These are phyloP conservation scores for Vulpes vulpes DNA, from an alignment of 2,113 vertebrate species.

Conservation along the genomic window DNA sequence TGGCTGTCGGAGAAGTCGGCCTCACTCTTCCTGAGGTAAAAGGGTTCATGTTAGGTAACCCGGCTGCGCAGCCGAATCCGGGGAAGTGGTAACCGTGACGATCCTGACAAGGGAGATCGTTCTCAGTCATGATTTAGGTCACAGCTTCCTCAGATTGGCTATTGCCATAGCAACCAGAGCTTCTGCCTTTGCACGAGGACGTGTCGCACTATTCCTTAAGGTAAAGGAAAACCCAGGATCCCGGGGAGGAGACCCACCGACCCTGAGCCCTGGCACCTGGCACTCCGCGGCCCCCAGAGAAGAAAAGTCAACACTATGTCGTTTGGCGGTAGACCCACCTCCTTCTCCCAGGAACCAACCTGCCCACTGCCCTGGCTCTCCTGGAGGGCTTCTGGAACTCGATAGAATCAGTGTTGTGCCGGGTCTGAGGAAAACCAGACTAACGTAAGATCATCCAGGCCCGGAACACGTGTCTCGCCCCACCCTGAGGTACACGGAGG, in stretches of 20 bases:
- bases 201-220: slow-evolving; percentile 87
- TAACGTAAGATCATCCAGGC: slow-evolving; percentile 40
- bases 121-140: slow-evolving; percentile 90
- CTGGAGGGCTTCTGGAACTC: slow-evolving; percentile 56
- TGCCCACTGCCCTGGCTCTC: accelerated
- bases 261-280: not conserved
- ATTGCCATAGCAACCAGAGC: slow-evolving; percentile 93
- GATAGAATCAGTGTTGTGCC: slow-evolving; percentile 49
- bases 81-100: slow-evolving; percentile 74
- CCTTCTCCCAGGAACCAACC: slow-evolving; percentile 4
- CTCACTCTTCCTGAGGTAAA: slow-evolving; percentile 67
- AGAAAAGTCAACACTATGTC: not conserved
- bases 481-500: slow-evolving; percentile 63
- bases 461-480: slow-evolving; percentile 65
- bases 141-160: slow-evolving; percentile 90
- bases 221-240: slow-evolving; percentile 83
- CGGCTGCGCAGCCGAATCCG: slow-evolving; percentile 71
- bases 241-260: slow-evolving; percentile 41
- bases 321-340: not conserved
- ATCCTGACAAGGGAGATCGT: slow-evolving; percentile 86
- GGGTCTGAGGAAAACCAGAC: slow-evolving; percentile 61
- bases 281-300: not conserved
- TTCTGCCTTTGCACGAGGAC: slow-evolving; percentile 88
- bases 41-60: slow-evolving; percentile 85
- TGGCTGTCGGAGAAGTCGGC: not conserved